A percentile compares a stretch with the other conserved stretches of the same genome.
phyloP scores from a whole-genome alignment of 92 coral and sea anemone species.

The Galaxea fascicularis region DNA sequence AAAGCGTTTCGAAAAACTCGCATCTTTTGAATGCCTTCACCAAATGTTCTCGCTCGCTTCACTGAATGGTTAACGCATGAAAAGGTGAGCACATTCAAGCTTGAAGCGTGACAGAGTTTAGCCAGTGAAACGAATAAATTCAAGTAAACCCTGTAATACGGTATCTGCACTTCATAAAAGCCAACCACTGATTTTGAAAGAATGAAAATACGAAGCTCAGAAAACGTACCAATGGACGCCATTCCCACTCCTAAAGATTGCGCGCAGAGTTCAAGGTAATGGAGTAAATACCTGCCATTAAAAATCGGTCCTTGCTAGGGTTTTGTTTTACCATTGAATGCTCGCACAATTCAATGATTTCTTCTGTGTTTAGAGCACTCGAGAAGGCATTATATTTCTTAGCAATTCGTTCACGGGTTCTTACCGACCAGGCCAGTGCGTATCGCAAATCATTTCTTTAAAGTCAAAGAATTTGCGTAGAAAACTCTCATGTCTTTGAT shows the following conservation, averaged over 20 bases:
- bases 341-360: neutral
- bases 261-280: constrained; percentile 27
- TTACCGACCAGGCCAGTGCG: neutral
- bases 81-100: neutral
- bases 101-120: neutral
- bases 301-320: neutral
- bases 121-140: constrained; percentile 17
- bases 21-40: constrained; percentile 45
- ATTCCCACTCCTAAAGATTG: neutral
- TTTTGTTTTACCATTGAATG: neutral
- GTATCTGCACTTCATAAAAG: neutral
- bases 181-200: neutral
- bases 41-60: constrained; percentile 24
- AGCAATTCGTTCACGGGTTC: neutral
- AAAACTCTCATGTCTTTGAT: too few species aligned
- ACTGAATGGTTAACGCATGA: constrained; percentile 37
- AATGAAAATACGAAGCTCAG: constrained; percentile 40
- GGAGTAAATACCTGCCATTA: neutral
- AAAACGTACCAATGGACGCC: neutral
- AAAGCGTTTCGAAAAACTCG: constrained; percentile 33
- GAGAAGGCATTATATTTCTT: constrained; percentile 13
- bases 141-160: neutral
- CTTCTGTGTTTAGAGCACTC: neutral
- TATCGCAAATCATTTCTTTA: too few species aligned
- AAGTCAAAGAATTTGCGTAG: too few species aligned